A percentile compares a stretch with the other conserved stretches of the same genome.
Conservation (phyloP, 2,888 invertebrate genomes). For the Sphaerophoria rueppellii region DNA sequence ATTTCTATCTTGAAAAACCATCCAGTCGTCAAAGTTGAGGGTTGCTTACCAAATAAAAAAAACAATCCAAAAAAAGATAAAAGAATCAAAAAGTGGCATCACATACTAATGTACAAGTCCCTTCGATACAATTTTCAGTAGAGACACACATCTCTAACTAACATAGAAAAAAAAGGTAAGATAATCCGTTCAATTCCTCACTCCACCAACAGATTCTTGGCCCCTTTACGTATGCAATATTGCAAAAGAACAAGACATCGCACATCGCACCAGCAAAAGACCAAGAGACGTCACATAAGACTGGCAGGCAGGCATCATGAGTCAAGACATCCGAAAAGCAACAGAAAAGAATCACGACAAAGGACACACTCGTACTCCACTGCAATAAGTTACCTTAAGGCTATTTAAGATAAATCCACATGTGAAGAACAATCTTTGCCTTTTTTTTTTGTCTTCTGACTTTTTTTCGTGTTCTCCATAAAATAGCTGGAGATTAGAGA, state of each 20-base stretch:
- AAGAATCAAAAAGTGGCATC: conserved; percentile 50
- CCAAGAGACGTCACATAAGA: conserved; percentile 65
- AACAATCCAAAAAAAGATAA: conserved; percentile 11
- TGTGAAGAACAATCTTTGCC: conserved; percentile 57
- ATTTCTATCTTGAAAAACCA: conserved; percentile 48
- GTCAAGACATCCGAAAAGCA: conserved; percentile 47
- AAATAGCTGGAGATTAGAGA: conserved; percentile 70
- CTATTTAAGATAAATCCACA: conserved; percentile 73
- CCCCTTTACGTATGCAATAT: conserved; percentile 50
- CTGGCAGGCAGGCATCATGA: conserved; percentile 55
- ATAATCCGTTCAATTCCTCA: conserved; percentile 73
- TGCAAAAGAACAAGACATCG: conserved; percentile 60
- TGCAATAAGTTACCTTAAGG: conserved; percentile 74
- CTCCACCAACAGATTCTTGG: conserved; percentile 12
- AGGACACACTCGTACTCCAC: not conserved
- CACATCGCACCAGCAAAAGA: conserved; percentile 45
- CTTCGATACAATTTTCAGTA: conserved; percentile 60
- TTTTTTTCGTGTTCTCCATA: conserved; percentile 59
- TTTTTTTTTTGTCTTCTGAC: conserved; percentile 40
- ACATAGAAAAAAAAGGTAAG: conserved; percentile 58
- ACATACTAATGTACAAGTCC: conserved; percentile 35
- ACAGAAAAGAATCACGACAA: conserved; percentile 42
- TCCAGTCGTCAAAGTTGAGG: conserved; percentile 47
- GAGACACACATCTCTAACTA: conserved; percentile 14
- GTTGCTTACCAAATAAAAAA: conserved; percentile 17